These are phyloP conservation scores for Pandion haliaetus DNA, from an alignment of 2,113 vertebrate species.

Conservation along the genomic window DNA sequence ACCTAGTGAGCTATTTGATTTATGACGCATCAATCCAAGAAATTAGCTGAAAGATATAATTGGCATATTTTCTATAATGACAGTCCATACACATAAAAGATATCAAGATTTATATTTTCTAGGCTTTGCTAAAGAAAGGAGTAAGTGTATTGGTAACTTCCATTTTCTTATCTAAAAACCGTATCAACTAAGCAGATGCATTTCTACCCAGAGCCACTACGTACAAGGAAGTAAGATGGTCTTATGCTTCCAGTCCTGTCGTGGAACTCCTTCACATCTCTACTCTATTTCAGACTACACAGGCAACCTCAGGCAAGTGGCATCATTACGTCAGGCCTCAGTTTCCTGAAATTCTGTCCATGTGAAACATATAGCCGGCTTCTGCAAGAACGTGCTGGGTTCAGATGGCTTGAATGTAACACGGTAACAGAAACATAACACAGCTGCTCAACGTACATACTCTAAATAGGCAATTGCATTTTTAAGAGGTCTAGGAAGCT, in stretches of 20 bases:
- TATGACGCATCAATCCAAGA: neutral
- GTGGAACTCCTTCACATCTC: neutral
- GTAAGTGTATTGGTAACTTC: neutral
- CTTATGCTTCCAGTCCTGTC: neutral
- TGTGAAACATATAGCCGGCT: neutral
- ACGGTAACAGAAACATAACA: neutral
- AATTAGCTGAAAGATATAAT: neutral
- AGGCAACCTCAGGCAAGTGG: neutral
- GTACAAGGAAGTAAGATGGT: neutral
- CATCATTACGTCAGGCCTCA: neutral
- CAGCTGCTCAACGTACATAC: fast-evolving
- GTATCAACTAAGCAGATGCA: neutral
- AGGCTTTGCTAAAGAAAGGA: neutral
- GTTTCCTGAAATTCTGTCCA: neutral
- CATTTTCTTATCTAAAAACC: neutral
- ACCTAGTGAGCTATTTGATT: neutral
- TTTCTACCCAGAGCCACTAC: neutral
- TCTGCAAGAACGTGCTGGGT: neutral
- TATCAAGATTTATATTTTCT: neutral
- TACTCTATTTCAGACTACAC: neutral
- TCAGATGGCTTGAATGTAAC: neutral
- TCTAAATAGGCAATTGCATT: fast-evolving
- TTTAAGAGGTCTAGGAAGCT: neutral
- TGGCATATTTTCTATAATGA: neutral
- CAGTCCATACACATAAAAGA: neutral